Conservation (phyloP, 2,797 vertebrate species). For the Manis crassicaudata region DNA sequence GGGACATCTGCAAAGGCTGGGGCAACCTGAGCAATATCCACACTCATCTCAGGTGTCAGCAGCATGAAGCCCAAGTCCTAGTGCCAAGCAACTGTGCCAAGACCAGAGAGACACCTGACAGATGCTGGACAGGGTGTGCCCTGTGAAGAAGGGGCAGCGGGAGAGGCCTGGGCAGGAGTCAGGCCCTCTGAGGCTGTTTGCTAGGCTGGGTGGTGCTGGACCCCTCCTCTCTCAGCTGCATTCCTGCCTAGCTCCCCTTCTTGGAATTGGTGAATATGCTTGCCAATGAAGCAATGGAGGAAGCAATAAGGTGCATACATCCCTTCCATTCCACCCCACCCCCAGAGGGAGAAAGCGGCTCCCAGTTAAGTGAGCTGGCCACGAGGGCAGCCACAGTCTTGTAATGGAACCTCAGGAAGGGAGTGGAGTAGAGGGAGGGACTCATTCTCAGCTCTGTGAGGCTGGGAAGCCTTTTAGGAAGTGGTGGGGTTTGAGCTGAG, state of each 20-base stretch:
- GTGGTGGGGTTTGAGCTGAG: not conserved
- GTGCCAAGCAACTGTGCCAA: not conserved
- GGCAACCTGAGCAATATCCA: not conserved
- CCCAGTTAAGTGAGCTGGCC: not conserved
- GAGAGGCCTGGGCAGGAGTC: not conserved
- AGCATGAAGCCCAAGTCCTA: not conserved
- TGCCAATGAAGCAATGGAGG: not conserved
- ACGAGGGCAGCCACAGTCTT: not conserved
- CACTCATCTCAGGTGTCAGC: not conserved
- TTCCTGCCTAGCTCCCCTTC: not conserved
- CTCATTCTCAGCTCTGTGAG: not conserved
- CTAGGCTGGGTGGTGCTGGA: not conserved
- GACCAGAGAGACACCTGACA: not conserved
- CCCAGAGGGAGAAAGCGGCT: not conserved
- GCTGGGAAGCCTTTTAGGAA: not conserved
- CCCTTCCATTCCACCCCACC: not conserved
- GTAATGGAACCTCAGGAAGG: not conserved
- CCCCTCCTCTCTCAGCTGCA: not conserved
- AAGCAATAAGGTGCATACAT: not conserved
- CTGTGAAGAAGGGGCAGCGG: not conserved
- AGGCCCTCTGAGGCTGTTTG: not conserved
- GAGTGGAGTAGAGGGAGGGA: not conserved
- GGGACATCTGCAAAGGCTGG: not conserved
- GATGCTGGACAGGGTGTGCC: not conserved
- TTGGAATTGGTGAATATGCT: not conserved